Evolutionary conservation across 1,140 invertebrate genomes (phyloP).

Genomic region (Trigoniulus corallinus): DNA sequence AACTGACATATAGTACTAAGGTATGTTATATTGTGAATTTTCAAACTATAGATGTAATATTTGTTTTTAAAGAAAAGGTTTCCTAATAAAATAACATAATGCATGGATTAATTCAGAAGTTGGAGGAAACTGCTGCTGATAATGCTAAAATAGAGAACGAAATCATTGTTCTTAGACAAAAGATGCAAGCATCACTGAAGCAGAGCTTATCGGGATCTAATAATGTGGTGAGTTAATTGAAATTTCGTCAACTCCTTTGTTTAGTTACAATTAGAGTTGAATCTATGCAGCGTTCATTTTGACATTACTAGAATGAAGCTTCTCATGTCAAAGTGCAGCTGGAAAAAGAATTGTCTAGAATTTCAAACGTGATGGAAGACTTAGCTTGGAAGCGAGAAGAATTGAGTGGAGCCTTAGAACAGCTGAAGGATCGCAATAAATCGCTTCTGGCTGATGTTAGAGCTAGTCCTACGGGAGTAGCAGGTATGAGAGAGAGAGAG

Average conservation of each 20-base stretch:
- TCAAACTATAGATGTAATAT: neutral
- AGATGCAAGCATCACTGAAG: conserved; percentile 48
- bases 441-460: conserved; percentile 33
- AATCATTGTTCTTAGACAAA: conserved; percentile 61
- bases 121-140: conserved; percentile 76
- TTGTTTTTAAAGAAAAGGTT: neutral
- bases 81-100: neutral
- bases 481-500: conserved; percentile 19
- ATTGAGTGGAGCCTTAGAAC: conserved; percentile 58
- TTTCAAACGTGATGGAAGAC: conserved; percentile 67
- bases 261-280: neutral
- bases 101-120: conserved; percentile 39
- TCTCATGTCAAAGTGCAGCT: conserved; percentile 27
- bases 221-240: neutral
- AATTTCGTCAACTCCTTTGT: neutral
- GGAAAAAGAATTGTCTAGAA: conserved; percentile 59
- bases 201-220: conserved; percentile 23
- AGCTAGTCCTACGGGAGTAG: conserved; percentile 27
- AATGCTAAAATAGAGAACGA: conserved; percentile 76
- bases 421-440: conserved; percentile 57
- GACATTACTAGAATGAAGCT: conserved; percentile 3
- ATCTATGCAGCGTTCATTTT: too few relatives aligned
- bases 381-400: conserved; percentile 64
- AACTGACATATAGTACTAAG: conserved; percentile 78
- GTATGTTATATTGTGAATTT: conserved; percentile 33